Evolutionary conservation across 2,888 invertebrate genomes (phyloP), one percentile per base, ranked within the genome.

Genomic region (Automeris io): DNA sequence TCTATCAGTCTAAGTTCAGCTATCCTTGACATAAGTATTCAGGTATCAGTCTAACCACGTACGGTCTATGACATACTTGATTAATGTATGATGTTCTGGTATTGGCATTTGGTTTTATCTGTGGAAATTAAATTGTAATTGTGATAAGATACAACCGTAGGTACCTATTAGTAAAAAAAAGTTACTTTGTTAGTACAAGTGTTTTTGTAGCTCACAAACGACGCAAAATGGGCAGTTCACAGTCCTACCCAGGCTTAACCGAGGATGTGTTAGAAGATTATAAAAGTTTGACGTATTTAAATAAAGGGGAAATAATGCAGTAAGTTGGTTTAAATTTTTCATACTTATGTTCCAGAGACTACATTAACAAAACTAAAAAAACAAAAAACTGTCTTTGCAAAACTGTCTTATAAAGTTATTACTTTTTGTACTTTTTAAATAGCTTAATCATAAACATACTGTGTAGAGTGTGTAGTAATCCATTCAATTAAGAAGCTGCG

Each of bases 221-320:
- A 13, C 2, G 1, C 22, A 21, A 31, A 39, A 90, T 90, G 90
- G 90, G 90, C 19, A 59, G 61, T 40, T 70, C 69, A 5, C 80
- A 85, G 31, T 78, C 75, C 5, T 85, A 82, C 47, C 72, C 79
- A 3, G 80, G 87, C 24, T 65, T 91, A 33, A 88, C 89, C 1
- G 77, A 88, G 57, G 89, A 90, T 47, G 51, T 87, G 34, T 53
- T 91, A 26, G 89, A 90, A 42, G 91, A 91, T 35, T 91, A 91
- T 50, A 70, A 80, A 0, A 70, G 86, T 25, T 63, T 92, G 37
- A 91, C 91, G 1, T 91, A 90, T 71, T 68, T 92, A 39, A 88
- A 69, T 39, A 89, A 88, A 68, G 81, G 83, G 21, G 91, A 92
- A 77, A 89, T 92, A 63, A 55, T 89, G 35, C 73, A 89, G 91